Evolutionary conservation across 2,113 vertebrate genomes (phyloP).

Genomic region (Tupaia tana): DNA sequence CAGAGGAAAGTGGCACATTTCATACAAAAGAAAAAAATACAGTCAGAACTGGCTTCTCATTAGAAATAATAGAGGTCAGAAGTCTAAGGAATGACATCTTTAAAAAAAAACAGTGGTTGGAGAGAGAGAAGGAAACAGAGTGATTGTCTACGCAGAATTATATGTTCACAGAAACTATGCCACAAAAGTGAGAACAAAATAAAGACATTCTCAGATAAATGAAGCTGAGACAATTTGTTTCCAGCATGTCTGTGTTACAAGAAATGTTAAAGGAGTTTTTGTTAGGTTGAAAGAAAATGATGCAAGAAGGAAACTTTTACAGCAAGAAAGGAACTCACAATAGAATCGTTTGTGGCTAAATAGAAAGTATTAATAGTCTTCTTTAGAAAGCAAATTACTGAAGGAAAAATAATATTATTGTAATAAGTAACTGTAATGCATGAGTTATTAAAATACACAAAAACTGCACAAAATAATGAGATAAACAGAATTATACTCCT

Average conservation of each 20-base stretch:
- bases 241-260: neutral
- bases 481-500: neutral
- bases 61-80: neutral
- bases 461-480: neutral
- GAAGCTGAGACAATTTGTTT: neutral
- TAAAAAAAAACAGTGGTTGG: neutral
- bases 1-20: neutral
- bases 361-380: neutral
- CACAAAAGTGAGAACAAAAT: neutral
- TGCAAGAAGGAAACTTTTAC: neutral
- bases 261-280: neutral
- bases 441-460: neutral
- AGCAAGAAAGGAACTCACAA: neutral
- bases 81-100: neutral
- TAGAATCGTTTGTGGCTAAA: neutral
- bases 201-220: slow-evolving; percentile 6
- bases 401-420: slow-evolving; percentile 8
- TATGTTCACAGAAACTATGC: neutral
- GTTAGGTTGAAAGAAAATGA: neutral
- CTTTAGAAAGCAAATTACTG: neutral
- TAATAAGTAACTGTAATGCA: neutral
- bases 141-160: neutral
- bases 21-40: neutral
- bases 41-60: neutral
- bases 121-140: neutral